phyloP scores from a whole-genome alignment of 1,140 invertebrate species.

The Arctopsyche grandis region DNA sequence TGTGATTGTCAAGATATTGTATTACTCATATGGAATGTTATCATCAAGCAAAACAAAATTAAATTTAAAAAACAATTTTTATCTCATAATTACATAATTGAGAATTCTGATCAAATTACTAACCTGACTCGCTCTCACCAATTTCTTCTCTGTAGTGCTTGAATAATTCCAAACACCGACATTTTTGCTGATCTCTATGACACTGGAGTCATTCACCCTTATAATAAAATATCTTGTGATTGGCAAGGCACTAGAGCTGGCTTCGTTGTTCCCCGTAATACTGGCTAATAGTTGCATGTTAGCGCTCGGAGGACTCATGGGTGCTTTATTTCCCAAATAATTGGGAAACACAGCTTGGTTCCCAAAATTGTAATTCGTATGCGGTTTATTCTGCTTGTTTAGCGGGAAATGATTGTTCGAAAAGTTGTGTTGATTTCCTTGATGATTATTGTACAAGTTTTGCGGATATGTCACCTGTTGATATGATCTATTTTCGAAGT shows the following conservation, averaged over 20 bases:
- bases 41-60: no score
- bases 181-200: constrained; percentile 60
- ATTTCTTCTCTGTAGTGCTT: constrained; percentile 62
- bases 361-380: background rate
- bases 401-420: constrained; percentile 8
- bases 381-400: constrained; percentile 31
- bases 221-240: constrained; percentile 60
- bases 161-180: constrained; percentile 61
- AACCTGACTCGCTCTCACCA: constrained; percentile 62
- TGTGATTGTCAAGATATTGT: no score
- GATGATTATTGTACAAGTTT: background rate
- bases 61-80: background rate
- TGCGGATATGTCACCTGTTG: constrained; percentile 22
- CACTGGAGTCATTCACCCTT: constrained; percentile 59
- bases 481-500: constrained; percentile 34
- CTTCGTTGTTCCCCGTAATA: constrained; percentile 55
- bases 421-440: constrained; percentile 30
- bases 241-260: background rate
- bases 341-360: constrained; percentile 15
- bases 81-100: no score
- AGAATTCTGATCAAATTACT: constrained; percentile 37
- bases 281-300: constrained; percentile 59
- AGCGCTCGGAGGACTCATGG: constrained; percentile 59
- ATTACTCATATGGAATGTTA: no score
- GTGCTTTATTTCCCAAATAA: constrained; percentile 56